These are phyloP conservation scores for Eonycteris spelaea DNA, from an alignment of 2,113 vertebrate genomes.

Conservation along the genomic window DNA sequence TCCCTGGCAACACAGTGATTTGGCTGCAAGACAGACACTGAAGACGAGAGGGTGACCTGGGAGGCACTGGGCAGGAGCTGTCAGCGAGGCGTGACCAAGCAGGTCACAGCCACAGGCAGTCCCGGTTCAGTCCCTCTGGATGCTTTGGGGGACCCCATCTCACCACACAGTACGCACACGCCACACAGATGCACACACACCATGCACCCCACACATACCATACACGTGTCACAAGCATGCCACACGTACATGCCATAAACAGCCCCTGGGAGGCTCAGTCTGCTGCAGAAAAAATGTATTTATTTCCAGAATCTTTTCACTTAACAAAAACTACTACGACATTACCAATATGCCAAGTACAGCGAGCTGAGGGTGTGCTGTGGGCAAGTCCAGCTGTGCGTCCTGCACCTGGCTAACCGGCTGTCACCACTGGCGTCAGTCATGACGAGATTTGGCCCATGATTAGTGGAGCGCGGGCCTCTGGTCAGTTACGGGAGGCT, in stretches of 20 bases:
- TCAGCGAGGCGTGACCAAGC: no score
- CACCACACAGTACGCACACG: no score
- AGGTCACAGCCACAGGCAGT: no score
- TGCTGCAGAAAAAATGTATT: neutral
- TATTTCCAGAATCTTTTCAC: conserved; percentile 13
- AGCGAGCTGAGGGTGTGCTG: neutral
- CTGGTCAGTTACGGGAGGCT: neutral
- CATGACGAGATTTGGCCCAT: neutral
- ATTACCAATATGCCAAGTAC: neutral
- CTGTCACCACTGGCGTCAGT: neutral
- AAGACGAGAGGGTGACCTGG: no score
- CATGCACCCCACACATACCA: no score
- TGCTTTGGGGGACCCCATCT: no score
- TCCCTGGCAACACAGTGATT: no score
- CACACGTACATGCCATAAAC: rapidly evolving
- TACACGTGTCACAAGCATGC: no score
- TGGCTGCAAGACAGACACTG: no score
- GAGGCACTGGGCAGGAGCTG: no score
- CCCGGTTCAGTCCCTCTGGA: no score
- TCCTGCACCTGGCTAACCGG: neutral
- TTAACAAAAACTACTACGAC: neutral
- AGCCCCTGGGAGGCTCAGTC: neutral
- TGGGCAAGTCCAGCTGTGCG: neutral
- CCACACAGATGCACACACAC: no score
- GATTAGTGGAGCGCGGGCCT: rapidly evolving